Base-by-base conservation (phyloP, 2,888 invertebrate species). In the Uloborus plumipes region DNA sequence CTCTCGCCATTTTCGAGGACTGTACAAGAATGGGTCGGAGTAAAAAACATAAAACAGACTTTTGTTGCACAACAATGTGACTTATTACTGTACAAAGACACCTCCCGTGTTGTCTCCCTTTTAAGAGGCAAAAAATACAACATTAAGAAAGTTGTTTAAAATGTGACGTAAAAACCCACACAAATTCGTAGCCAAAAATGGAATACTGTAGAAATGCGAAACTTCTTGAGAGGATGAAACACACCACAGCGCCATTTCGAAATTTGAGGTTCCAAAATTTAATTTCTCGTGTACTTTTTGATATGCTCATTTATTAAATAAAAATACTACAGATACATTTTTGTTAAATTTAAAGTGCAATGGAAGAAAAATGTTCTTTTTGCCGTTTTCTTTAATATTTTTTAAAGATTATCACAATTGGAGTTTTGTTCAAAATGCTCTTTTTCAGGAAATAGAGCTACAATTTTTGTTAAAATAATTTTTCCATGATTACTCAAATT, bases 31-130 rank as follows among this genome's bases (percentile, higher is more conserved):
- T 71, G 77, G 59, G 78, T 39, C 1, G 9, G 39, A 39, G 11
- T 79, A 79, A 66, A 79, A 79, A 79, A 78, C 78, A 65, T 71
- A 78, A 78, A 78, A 79, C 65, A 39, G 7, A 72, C 71, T 77
- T n/a, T 77, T 72, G 72, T 72, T 66, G 72, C 66, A 72, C 66
- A 66, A 78, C 55, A 49, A 59, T 66, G 72, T 72, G 71, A 72
- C 31, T 39, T 50, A 72, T 62, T 11, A 39, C 39, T 72, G 22
- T 79, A 79, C 78, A 79, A 79, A 66, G 78, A 79, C 15, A 39
- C 58, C 31, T 50, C 31, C 64, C 9, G 39, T 39, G 66, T 39
- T 51, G 31, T 72, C 67, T 66, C 66, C 72, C 66, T 66, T n/a
- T n/a, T 69, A 64, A 72, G 50, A 66, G 78, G 72, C 65, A 51